Conservation (phyloP, 92 coral and sea anemone species). For the Porites divaricata region DNA sequence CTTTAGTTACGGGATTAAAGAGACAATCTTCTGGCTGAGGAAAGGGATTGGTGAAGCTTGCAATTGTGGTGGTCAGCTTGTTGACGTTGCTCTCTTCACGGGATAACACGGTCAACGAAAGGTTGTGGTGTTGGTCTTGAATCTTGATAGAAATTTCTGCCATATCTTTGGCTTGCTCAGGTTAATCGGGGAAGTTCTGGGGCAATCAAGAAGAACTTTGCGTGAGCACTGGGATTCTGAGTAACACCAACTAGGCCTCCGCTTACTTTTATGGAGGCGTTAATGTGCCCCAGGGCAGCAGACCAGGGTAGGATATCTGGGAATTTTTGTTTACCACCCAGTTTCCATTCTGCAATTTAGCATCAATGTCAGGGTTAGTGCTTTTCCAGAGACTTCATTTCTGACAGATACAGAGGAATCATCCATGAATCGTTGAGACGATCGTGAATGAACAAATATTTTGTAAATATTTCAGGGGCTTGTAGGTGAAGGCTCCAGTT, state of each 20-base stretch:
- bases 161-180: conserved; percentile 54
- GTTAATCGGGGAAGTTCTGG: conserved; percentile 48
- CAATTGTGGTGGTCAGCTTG: conserved; percentile 41
- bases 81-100: conserved; percentile 60
- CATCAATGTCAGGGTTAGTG: conserved; percentile 55
- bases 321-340: conserved; percentile 67
- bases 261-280: neutral
- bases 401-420: conserved; percentile 65
- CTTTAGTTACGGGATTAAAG: conserved; percentile 5
- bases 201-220: conserved; percentile 64
- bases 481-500: conserved; percentile 55
- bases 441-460: conserved; percentile 58
- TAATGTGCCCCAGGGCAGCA: conserved; percentile 51
- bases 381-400: conserved; percentile 46
- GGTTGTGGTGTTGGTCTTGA: conserved; percentile 53
- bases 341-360: conserved; percentile 57
- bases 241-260: conserved; percentile 42
- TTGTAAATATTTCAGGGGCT: conserved; percentile 46
- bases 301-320: conserved; percentile 39
- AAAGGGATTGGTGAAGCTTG: conserved; percentile 56
- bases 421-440: conserved; percentile 59
- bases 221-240: conserved; percentile 40
- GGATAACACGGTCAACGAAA: conserved; percentile 41
- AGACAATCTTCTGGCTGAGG: conserved; percentile 15
- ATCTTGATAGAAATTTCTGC: conserved; percentile 49